A percentile compares a stretch with the other conserved stretches of the same genome.
phyloP scores from a whole-genome alignment of 1,140 invertebrate genomes.

The Arctopsyche grandis region DNA sequence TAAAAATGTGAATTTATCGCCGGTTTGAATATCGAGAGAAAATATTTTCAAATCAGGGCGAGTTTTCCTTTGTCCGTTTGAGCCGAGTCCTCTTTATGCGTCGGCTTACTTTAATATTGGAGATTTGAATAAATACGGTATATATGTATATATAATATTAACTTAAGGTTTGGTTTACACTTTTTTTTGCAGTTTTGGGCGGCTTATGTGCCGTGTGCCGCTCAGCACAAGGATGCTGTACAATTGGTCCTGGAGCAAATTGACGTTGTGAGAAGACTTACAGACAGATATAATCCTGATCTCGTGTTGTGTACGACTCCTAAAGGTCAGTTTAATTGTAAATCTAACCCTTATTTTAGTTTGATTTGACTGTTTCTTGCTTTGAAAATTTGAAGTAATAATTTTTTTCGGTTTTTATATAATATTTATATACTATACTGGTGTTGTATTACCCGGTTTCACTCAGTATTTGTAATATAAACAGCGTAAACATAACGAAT shows the following conservation, averaged over 20 bases:
- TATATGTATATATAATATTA: background rate
- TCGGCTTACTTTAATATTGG: background rate
- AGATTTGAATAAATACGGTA: slow-evolving; percentile 2
- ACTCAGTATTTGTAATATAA: too few species aligned
- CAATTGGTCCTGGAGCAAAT: slow-evolving; percentile 84
- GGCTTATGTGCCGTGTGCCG: slow-evolving; percentile 80
- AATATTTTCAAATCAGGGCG: slow-evolving; percentile 10
- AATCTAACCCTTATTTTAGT: background rate
- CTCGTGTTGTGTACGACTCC: slow-evolving; percentile 75
- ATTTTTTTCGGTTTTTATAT: too few species aligned
- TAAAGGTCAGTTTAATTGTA: slow-evolving; percentile 70
- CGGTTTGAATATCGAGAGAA: background rate
- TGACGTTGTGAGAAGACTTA: slow-evolving; percentile 81
- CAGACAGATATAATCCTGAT: slow-evolving; percentile 73
- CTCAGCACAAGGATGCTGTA: slow-evolving; percentile 82
- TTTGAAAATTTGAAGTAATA: too few species aligned
- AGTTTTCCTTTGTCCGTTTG: background rate
- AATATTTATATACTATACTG: too few species aligned
- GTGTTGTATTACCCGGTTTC: too few species aligned
- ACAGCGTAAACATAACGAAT: too few species aligned
- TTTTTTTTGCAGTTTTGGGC: slow-evolving; percentile 78
- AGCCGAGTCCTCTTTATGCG: background rate
- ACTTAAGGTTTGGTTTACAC: background rate
- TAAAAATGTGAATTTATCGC: background rate
- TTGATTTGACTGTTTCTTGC: too few species aligned